phyloP scores from a whole-genome alignment of 2,113 vertebrate species.

The Sus scrofa region T2T-Sscrofa CM000826.6:149242001-149242500 shows the following conservation, averaged over 20 bases:
- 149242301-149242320: constrained; percentile 79
- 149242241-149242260: constrained; percentile 82
- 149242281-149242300: constrained; percentile 82
- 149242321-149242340: constrained; percentile 77
- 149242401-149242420: constrained; percentile 78
- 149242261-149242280: constrained; percentile 80
- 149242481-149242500: constrained; percentile 74
- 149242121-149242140: constrained; percentile 54
- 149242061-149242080: constrained; percentile 52
- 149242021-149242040: not conserved
- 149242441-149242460: constrained; percentile 75
- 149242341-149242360: constrained; percentile 77
- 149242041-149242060: constrained; percentile 16
- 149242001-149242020: not conserved
- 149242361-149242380: constrained; percentile 82
- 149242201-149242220: constrained; percentile 79
- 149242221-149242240: constrained; percentile 85
- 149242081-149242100: constrained; percentile 51
- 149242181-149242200: constrained; percentile 77
- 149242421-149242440: constrained; percentile 82
- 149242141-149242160: constrained; percentile 37
- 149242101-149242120: constrained; percentile 55
- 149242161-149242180: constrained; percentile 80
- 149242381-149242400: constrained; percentile 77
- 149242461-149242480: constrained; percentile 63